A percentile compares a stretch with the other conserved stretches of the same genome.
Evolutionary conservation across 2,113 vertebrate genomes (phyloP).

Genomic region (Cephalopterus ornatus): DNA sequence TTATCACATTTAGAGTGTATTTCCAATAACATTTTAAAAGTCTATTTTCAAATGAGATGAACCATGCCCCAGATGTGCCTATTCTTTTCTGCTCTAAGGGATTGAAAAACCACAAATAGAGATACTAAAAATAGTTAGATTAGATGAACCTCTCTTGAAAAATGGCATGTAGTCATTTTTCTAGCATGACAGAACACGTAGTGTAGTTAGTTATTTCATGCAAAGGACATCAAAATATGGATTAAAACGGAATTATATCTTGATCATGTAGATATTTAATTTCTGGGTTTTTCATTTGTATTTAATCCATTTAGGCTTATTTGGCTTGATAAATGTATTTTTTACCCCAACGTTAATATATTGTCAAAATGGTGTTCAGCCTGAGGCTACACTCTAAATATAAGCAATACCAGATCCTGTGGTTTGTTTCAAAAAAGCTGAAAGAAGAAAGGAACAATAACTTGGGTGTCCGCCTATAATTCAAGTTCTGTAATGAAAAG

Average conservation of each 20-base stretch:
- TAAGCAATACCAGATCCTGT: not conserved
- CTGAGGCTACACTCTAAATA: not conserved
- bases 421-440: not conserved
- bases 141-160: not conserved
- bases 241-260: not conserved
- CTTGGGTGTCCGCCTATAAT: not conserved
- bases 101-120: not conserved
- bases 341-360: not conserved
- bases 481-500: not conserved
- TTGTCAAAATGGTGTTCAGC: not conserved
- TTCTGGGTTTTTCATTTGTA: not conserved
- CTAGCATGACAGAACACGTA: not conserved
- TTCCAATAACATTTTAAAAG: not conserved
- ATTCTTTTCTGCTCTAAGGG: not conserved
- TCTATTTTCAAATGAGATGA: not conserved
- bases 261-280: not conserved
- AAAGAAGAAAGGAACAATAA: not conserved
- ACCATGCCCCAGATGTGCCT: not conserved
- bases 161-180: not conserved
- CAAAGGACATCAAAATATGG: not conserved
- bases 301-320: not conserved
- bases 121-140: not conserved
- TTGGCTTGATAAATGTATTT: not conserved
- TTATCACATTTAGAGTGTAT: not conserved
- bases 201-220: not conserved